Conservation (phyloP, 1,140 invertebrate genomes). For the Diabrotica virgifera region DNA sequence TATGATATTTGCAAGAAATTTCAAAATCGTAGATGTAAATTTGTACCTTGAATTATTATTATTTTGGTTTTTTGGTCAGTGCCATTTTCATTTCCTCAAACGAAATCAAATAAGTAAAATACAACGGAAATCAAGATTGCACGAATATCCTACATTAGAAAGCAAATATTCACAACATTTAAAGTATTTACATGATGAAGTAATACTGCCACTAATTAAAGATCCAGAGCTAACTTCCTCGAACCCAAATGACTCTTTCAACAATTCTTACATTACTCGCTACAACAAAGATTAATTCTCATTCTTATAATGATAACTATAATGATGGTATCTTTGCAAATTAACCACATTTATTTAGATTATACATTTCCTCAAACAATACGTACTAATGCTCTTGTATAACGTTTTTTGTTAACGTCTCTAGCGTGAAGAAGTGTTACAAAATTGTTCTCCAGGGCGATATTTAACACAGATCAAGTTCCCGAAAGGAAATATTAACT, state of each 20-base stretch:
- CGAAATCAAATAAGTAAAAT: too few relatives aligned
- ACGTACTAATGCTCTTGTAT: neutral
- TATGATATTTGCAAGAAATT: too few relatives aligned
- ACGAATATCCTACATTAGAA: too few relatives aligned
- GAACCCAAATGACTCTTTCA: neutral
- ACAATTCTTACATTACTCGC: neutral
- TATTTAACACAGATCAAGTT: too few relatives aligned
- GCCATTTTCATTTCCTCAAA: too few relatives aligned
- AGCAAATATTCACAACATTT: too few relatives aligned
- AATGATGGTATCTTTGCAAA: slow-evolving; percentile 2
- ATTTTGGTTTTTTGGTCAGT: too few relatives aligned
- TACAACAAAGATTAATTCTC: neutral
- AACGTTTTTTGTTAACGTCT: neutral
- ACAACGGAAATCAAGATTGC: too few relatives aligned
- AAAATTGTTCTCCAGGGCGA: neutral
- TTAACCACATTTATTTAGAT: neutral
- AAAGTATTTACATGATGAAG: too few relatives aligned
- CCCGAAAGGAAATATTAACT: too few relatives aligned
- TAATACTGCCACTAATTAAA: neutral
- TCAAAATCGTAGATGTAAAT: too few relatives aligned
- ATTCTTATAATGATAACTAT: neutral
- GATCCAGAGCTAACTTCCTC: neutral
- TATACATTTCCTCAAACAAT: neutral
- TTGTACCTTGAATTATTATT: too few relatives aligned
- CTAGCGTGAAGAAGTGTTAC: neutral